Percentiles rank a stretch among this genome's conserved stretches.
Conservation (phyloP, 2,113 vertebrate genomes). For the Myocastor coypus region DNA sequence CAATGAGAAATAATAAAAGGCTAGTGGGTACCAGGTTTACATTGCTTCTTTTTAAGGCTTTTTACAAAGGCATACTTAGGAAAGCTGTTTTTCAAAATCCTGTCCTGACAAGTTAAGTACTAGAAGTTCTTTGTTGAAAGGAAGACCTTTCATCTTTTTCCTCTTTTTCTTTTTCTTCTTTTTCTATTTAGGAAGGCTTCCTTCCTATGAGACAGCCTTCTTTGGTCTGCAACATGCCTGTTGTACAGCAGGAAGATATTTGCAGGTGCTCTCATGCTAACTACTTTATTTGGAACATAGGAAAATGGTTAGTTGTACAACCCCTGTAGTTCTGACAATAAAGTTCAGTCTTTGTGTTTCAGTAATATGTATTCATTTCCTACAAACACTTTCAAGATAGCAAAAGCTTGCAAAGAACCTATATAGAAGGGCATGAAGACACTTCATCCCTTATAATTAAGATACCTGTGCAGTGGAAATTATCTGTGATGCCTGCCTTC, state of each 20-base stretch:
- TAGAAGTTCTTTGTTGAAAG: conserved; percentile 72
- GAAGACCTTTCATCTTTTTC: conserved; percentile 72
- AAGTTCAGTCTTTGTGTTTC: background rate
- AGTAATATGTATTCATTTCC: background rate
- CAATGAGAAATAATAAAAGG: conserved; percentile 74
- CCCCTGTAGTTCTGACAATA: background rate
- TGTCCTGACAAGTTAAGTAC: conserved; percentile 80
- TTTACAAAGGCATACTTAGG: conserved; percentile 76
- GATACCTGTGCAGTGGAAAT: background rate
- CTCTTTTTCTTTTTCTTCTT: background rate
- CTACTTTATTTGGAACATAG: conserved; percentile 36
- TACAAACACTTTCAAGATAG: background rate
- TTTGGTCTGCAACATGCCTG: conserved; percentile 63
- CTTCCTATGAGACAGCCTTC: conserved; percentile 64
- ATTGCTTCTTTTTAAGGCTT: conserved; percentile 68
- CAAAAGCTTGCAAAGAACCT: background rate
- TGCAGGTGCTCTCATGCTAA: conserved; percentile 29
- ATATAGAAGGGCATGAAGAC: background rate
- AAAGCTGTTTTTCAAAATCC: conserved; percentile 77
- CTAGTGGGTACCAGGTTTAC: conserved; percentile 63
- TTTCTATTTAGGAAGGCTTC: conserved; percentile 72
- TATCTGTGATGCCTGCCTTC: background rate
- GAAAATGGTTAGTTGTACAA: conserved; percentile 30
- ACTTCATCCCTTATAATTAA: background rate
- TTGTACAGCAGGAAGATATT: conserved; percentile 37